These are phyloP conservation scores for Ctenosaura bakeri DNA, from an alignment of 2,797 vertebrate genomes.

Conservation along the genomic window DNA sequence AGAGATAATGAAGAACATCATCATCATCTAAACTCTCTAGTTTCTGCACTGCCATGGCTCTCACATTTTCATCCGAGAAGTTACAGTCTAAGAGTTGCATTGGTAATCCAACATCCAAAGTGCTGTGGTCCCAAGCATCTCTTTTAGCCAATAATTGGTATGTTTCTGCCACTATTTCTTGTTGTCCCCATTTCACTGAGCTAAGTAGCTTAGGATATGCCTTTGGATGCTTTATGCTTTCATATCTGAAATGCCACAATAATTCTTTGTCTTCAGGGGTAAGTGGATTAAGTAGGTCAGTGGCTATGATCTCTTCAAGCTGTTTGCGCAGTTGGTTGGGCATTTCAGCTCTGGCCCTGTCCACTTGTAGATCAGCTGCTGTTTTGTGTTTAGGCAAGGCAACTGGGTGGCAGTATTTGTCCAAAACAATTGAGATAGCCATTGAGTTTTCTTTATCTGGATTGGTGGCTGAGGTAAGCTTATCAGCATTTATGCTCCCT, in stretches of 20 bases:
- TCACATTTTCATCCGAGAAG: conserved; percentile 94
- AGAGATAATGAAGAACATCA: conserved; percentile 94
- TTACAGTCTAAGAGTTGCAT: conserved; percentile 98
- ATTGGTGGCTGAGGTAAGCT: conserved; percentile 97
- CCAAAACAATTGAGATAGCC: conserved; percentile 93
- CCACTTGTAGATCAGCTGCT: conserved; percentile 79
- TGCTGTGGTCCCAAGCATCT: conserved; percentile 91
- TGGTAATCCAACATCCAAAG: conserved; percentile 93
- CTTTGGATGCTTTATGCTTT: conserved; percentile 93
- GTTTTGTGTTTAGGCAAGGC: conserved; percentile 93
- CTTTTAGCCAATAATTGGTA: conserved; percentile 91
- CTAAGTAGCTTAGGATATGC: conserved; percentile 96
- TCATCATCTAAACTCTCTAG: conserved; percentile 94
- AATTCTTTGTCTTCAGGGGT: conserved; percentile 97
- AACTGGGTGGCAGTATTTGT: conserved; percentile 96
- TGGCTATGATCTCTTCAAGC: conserved; percentile 92
- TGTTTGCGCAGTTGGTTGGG: conserved; percentile 97
- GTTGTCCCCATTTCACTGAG: conserved; percentile 95
- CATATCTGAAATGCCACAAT: conserved; percentile 97
- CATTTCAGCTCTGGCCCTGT: conserved; percentile 93
- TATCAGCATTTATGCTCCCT: conserved; percentile 96
- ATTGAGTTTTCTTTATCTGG: conserved; percentile 95
- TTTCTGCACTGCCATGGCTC: conserved; percentile 96
- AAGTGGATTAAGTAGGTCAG: conserved; percentile 94
- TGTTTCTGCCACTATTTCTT: conserved; percentile 91